Percentiles rank a stretch among this genome's conserved stretches.
These are phyloP conservation scores for Acropora tenuis DNA, from an alignment of 64 coral and sea anemone genomes.

Conservation along the genomic window DNA sequence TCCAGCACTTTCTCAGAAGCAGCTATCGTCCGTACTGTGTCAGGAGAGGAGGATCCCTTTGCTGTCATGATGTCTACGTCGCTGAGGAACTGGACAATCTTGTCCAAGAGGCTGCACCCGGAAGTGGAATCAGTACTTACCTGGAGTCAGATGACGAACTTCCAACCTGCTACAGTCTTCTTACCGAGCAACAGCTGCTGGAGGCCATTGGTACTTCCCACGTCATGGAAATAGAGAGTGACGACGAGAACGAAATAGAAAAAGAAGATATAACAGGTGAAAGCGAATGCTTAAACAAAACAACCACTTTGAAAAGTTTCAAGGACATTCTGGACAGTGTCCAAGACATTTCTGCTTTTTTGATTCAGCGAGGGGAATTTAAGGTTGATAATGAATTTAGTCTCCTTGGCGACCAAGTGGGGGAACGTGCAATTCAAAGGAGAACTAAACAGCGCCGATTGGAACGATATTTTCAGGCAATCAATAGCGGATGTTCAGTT, in stretches of 20 bases:
- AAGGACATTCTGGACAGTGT: slow-evolving; percentile 19
- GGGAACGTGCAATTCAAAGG: slow-evolving; percentile 22
- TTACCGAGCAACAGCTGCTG: slow-evolving; percentile 34
- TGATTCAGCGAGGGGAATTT: slow-evolving; percentile 8
- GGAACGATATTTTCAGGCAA: too few species aligned
- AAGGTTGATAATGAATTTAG: slow-evolving; percentile 35
- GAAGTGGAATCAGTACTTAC: slow-evolving; percentile 21
- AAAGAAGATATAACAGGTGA: slow-evolving; percentile 38
- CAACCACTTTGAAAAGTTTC: slow-evolving; percentile 37
- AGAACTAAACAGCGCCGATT: slow-evolving; percentile 8
- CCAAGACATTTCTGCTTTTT: slow-evolving; percentile 28
- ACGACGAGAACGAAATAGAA: slow-evolving; percentile 31
- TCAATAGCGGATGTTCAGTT: too few species aligned
- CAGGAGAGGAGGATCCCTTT: slow-evolving; percentile 46
- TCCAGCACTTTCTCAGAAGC: slow-evolving; percentile 40
- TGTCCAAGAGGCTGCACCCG: slow-evolving; percentile 27
- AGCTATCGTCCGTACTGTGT: slow-evolving; percentile 28
- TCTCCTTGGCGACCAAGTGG: slow-evolving; percentile 50
- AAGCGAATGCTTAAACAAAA: slow-evolving; percentile 2
- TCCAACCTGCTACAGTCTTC: slow-evolving; percentile 31
- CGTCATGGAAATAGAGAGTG: slow-evolving; percentile 37
- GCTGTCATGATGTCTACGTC: slow-evolving; percentile 29
- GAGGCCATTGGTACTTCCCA: slow-evolving; percentile 38
- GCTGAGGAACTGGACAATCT: slow-evolving; percentile 39
- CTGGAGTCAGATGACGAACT: slow-evolving; percentile 22